Conservation (phyloP, 1,140 invertebrate genomes). For the Oedothorax gibbosus region DNA sequence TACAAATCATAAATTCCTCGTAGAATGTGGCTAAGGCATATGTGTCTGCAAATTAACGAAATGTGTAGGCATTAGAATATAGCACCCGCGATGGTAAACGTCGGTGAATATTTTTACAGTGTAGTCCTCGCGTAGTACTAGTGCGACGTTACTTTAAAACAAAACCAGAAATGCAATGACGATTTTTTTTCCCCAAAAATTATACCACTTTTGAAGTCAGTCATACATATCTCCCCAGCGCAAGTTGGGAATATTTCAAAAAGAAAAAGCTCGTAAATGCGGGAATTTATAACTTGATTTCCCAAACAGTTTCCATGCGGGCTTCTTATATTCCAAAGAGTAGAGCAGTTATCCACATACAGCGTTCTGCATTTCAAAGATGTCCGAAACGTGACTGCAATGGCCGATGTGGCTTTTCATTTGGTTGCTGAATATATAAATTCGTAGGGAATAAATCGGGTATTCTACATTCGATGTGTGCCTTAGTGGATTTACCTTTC, state of each 20-base stretch:
- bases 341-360: conserved; percentile 15
- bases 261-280: conserved; percentile 39
- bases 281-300: conserved; percentile 58
- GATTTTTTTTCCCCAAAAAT: no score
- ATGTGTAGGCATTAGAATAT: no score
- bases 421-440: conserved; percentile 40
- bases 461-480: conserved; percentile 26
- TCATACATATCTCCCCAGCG: conserved; percentile 15
- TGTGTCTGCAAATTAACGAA: no score
- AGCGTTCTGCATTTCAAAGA: conserved; percentile 44
- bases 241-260: conserved; percentile 31
- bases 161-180: no score
- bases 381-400: conserved; percentile 40
- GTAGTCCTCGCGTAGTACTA: no score
- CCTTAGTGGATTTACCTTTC: conserved; percentile 4
- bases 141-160: no score
- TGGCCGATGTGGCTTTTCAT: conserved; percentile 40
- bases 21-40: no score
- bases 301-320: conserved; percentile 47
- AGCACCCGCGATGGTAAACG: no score
- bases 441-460: conserved; percentile 26
- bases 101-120: no score
- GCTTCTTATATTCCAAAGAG: conserved; percentile 14
- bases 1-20: no score
- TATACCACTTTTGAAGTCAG: no score